Percentiles rank a stretch among this genome's conserved stretches.
These are phyloP conservation scores for Lanius collurio DNA, from an alignment of 2,113 vertebrate genomes.

Conservation along the genomic window DNA sequence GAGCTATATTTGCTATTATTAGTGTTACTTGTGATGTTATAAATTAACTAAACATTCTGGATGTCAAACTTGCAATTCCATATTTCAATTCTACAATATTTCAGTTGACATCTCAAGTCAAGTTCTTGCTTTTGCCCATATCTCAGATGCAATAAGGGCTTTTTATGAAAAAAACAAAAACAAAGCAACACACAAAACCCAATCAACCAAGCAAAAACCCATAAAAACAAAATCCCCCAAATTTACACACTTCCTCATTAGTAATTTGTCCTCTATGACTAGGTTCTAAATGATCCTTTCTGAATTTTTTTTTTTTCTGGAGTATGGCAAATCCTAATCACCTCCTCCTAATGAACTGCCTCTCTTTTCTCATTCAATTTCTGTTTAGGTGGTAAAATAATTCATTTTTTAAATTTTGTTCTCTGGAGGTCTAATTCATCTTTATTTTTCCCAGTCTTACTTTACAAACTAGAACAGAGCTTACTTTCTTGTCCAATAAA, in stretches of 20 bases:
- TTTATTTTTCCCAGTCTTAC: neutral
- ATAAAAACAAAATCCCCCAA: neutral
- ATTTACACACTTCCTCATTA: neutral
- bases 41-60: neutral
- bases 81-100: neutral
- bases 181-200: neutral
- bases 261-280: neutral
- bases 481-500: neutral
- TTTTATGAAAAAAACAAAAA: neutral
- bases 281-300: neutral
- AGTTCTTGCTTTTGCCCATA: neutral
- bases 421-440: neutral
- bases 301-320: neutral
- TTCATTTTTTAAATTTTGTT: neutral
- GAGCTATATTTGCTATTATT: neutral
- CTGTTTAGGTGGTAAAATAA: neutral
- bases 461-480: neutral
- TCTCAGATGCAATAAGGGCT: neutral
- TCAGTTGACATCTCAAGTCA: neutral
- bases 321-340: neutral
- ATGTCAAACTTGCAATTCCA: neutral
- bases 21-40: neutral
- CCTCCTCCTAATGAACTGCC: neutral
- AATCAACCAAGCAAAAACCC: neutral
- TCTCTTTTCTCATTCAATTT: neutral